These are phyloP conservation scores for Batillaria attramentaria DNA, from an alignment of 1,140 invertebrate species.

Conservation along the genomic window DNA sequence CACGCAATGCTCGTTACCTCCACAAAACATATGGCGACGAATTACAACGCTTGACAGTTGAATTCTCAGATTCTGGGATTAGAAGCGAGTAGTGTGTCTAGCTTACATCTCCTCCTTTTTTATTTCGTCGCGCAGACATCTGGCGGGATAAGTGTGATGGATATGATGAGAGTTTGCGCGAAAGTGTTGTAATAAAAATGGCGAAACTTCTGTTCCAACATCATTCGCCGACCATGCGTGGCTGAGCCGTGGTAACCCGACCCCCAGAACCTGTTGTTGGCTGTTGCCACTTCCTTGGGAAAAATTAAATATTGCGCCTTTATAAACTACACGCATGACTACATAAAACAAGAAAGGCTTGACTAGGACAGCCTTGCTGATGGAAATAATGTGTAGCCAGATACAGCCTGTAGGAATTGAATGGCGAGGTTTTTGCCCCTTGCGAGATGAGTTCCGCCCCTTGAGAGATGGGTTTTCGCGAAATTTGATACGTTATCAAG, in stretches of 20 bases:
- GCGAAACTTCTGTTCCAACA: too few relatives aligned
- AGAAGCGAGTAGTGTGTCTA: background rate
- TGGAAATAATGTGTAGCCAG: constrained; percentile 14
- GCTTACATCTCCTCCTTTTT: too few relatives aligned
- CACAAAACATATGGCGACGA: background rate
- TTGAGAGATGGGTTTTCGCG: too few relatives aligned
- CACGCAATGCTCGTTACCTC: too few relatives aligned
- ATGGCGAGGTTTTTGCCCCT: background rate
- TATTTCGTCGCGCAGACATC: background rate
- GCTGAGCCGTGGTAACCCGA: background rate
- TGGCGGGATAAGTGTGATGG: background rate
- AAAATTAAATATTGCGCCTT: constrained; percentile 9
- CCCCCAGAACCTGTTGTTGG: background rate
- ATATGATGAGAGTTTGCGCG: background rate
- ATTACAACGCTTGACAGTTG: background rate
- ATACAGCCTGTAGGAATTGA: background rate
- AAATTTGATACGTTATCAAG: too few relatives aligned
- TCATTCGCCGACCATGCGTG: background rate
- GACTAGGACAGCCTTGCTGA: background rate
- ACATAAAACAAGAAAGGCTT: background rate
- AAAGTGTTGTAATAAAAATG: background rate
- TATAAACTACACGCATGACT: background rate
- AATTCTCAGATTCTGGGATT: background rate
- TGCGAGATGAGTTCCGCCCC: too few relatives aligned
- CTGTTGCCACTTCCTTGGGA: background rate